phyloP scores from a whole-genome alignment of 1,140 invertebrate genomes.

The Macrocentrus cingulum region DNA sequence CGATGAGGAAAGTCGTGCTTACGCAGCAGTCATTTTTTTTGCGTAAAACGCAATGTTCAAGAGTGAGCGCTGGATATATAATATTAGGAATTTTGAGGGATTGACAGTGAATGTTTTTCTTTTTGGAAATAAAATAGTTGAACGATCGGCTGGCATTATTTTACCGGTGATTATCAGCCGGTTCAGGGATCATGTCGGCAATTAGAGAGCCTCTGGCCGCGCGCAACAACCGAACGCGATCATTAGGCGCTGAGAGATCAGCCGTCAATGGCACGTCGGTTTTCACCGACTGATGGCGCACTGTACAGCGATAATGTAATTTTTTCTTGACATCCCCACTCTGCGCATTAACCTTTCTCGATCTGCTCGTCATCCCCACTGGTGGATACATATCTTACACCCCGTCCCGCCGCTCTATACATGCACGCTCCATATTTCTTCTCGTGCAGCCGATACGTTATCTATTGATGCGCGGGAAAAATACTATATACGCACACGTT shows the following conservation, averaged over 20 bases:
- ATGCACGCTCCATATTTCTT: not conserved
- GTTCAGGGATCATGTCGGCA: slow-evolving; percentile 24
- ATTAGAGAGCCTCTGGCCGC: slow-evolving; percentile 23
- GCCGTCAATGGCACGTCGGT: slow-evolving; percentile 15
- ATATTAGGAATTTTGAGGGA: too few relatives aligned
- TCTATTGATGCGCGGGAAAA: slow-evolving; percentile 41
- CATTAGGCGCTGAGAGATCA: slow-evolving; percentile 3
- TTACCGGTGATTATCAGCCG: slow-evolving; percentile 22
- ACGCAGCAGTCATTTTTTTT: slow-evolving; percentile 19
- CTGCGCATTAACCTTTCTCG: not conserved
- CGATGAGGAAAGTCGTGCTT: slow-evolving; percentile 11
- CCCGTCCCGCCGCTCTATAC: not conserved
- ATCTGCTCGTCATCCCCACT: not conserved
- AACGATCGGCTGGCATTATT: not conserved
- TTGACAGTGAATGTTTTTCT: too few relatives aligned
- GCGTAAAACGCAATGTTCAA: too few relatives aligned
- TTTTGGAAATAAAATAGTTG: too few relatives aligned
- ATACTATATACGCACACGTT: too few relatives aligned
- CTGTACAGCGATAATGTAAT: slow-evolving; percentile 5
- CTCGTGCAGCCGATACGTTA: slow-evolving; percentile 39
- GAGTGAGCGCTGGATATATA: too few relatives aligned
- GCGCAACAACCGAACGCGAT: slow-evolving; percentile 7
- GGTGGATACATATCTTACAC: too few relatives aligned
- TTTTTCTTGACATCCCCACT: slow-evolving; percentile 1
- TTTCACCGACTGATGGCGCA: slow-evolving; percentile 18